Evolutionary conservation across 2,888 invertebrate species (phyloP).

Genomic region (Aphodius sticticus): DNA sequence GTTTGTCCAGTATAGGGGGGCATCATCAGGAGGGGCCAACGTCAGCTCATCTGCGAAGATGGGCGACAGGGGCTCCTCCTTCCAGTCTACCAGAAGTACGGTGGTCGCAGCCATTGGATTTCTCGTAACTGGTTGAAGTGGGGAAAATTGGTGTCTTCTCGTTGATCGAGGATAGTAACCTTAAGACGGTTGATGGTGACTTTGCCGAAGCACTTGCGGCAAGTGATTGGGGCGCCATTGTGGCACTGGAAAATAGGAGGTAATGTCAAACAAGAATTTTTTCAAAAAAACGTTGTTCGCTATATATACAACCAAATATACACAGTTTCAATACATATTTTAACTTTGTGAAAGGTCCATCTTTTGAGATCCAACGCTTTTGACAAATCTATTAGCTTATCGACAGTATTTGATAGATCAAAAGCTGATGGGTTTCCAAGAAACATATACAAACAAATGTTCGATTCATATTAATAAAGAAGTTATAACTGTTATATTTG

Average conservation of each 20-base stretch:
- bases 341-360: too few species aligned
- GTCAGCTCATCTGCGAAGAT: slow-evolving; percentile 56
- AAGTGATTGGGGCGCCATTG: slow-evolving; percentile 78
- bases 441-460: too few species aligned
- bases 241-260: slow-evolving; percentile 73
- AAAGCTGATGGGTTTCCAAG: too few species aligned
- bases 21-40: slow-evolving; percentile 49
- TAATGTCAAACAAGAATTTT: slow-evolving; percentile 16
- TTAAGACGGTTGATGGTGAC: slow-evolving; percentile 45
- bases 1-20: slow-evolving; percentile 53
- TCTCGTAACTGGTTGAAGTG: slow-evolving; percentile 39
- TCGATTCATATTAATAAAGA: too few species aligned
- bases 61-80: slow-evolving; percentile 65
- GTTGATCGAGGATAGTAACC: slow-evolving; percentile 50
- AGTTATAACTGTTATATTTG: too few species aligned
- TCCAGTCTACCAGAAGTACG: slow-evolving; percentile 59
- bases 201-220: slow-evolving; percentile 70
- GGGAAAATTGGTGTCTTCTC: slow-evolving; percentile 37
- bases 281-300: neutral
- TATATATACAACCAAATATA: too few species aligned
- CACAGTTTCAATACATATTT: neutral
- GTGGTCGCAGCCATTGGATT: slow-evolving; percentile 39
- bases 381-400: too few species aligned
- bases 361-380: too few species aligned
- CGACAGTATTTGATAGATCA: too few species aligned